Base-by-base conservation (phyloP, 1,140 invertebrate species). In the Megalonaias nervosa region DNA sequence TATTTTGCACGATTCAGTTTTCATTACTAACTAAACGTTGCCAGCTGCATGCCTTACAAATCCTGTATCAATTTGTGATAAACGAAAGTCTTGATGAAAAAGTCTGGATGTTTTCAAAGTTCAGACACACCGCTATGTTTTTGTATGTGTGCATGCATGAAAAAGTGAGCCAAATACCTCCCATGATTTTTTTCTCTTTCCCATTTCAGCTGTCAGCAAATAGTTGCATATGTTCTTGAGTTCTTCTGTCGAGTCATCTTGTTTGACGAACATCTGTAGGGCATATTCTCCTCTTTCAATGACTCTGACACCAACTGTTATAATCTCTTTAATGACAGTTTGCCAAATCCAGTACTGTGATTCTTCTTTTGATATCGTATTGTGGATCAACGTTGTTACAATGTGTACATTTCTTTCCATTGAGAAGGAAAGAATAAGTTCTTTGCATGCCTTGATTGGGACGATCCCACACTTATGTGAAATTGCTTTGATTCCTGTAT, bases 231-330 rank as follows among this genome's bases (percentile, higher is more conserved):
- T 66, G 48, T 77, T 77, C 38, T 77, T 66, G 57, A 48, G 61
- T 16, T 55, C 59, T 48, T 48, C 38, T 48, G 38, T 48, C 55
- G 16, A 31, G 9, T 58, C 65, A 67, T 77, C 66, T 55, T 66
- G 76, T 68, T 77, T 9, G 9, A 69, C 64, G 55, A 56, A 21
- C 38, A 77, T 61, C 48, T 23, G 59, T 16, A 77, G 59, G 2
- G 76, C 76, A 77, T 72, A 77, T 48, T 77, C 76, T 56, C 76
- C 76, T 38, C 73, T 48, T n/a, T 72, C 76, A 16, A 71, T 70
- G 11, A 77, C 71, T 12, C 21, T 71, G 13, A 77, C 70, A 16
- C 55, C 48, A 55, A 77, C 65, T 31, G 16, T 61, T 21, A 71
- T 21, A 62, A 48, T 77, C 5, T 65, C 4, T 19, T 70, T 48